Evolutionary conservation across 1,140 invertebrate species (phyloP), one percentile per base, ranked within the genome.

Genomic region (Hesperophylax magnus): DNA sequence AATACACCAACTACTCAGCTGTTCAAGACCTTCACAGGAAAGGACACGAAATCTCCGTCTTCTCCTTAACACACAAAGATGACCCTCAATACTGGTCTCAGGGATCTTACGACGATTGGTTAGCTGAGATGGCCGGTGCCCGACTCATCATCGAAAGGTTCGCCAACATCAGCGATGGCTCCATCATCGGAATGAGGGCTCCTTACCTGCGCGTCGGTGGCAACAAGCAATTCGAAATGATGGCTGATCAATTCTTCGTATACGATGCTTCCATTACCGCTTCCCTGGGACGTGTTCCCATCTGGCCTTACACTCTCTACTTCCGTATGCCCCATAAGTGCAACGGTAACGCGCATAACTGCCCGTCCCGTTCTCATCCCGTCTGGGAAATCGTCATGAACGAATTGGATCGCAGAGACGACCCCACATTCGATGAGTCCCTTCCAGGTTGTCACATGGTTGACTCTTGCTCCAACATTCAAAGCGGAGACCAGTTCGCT

Each of bases 301-400:
- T 98, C 86, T 98, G 97, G 97, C 97, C 97, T 0, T 98, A 98
- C 91, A 98, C 97, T 2, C 90, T 98, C 17, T 98, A 97, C 91
- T 98, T 97, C 93, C 92, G 96, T 34, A 98, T 98, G 95, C 97
- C 97, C 0, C 96, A 98, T 88, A 97, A 96, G 87, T 98, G 97
- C 87, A 97, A 97, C 87, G 97, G 96, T 82, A 98, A 97, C 87
- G 95, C 95, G 17, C 95, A 97, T 85, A 97, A 97, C 86, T 97
- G 97, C 86, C 97, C 97, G 22, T 96, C 95, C 34, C 91, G 96
- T 85, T 96, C 95, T 82, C 96, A 97, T 85, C 96, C 96, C 53
- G 95, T 98, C 56, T 98, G 97, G 97, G 97, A 98, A 90, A 97
- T 98, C 93, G 96, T 98, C 27, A 97, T 98, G 95, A 98, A 98